Conservation (phyloP, 2,888 invertebrate species). For the Temnothorax ravouxi region DNA sequence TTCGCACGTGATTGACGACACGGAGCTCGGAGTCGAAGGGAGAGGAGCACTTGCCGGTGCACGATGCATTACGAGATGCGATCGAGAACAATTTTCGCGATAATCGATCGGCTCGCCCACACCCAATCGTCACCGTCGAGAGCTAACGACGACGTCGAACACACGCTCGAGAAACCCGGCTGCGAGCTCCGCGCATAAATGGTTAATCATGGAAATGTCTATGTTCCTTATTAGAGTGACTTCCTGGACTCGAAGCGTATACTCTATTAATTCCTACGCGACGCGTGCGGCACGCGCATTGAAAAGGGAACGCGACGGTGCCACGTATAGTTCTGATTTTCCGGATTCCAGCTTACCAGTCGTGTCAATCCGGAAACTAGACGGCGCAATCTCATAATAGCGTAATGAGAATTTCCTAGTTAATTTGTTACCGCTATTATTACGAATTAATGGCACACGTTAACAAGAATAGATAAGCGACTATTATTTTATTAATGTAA, state of each 20-base stretch:
- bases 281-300: neutral
- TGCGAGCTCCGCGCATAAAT: conserved; percentile 66
- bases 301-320: conserved; percentile 18
- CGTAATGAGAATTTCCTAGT: neutral
- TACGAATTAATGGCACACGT: neutral
- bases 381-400: neutral
- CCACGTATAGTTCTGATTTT: conserved; percentile 9
- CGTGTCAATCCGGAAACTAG: conserved; percentile 5
- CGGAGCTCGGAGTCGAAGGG: neutral
- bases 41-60: neutral
- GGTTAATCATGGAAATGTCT: conserved; percentile 75
- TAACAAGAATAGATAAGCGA: neutral
- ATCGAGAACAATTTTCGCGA: conserved; percentile 55
- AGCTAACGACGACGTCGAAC: conserved; percentile 23
- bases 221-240: conserved; percentile 73
- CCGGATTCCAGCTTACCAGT: conserved; percentile 12
- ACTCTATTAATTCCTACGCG: conserved; percentile 48
- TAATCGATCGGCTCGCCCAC: conserved; percentile 69
- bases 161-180: conserved; percentile 55
- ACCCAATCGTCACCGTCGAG: conserved; percentile 7
- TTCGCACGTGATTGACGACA: conserved; percentile 29
- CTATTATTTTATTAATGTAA: neutral
- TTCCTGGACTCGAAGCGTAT: conserved; percentile 64
- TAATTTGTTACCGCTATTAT: neutral
- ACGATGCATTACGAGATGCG: conserved; percentile 26